Base-by-base conservation (phyloP, 2,888 invertebrate species). In the Drosophila affinis region DNA sequence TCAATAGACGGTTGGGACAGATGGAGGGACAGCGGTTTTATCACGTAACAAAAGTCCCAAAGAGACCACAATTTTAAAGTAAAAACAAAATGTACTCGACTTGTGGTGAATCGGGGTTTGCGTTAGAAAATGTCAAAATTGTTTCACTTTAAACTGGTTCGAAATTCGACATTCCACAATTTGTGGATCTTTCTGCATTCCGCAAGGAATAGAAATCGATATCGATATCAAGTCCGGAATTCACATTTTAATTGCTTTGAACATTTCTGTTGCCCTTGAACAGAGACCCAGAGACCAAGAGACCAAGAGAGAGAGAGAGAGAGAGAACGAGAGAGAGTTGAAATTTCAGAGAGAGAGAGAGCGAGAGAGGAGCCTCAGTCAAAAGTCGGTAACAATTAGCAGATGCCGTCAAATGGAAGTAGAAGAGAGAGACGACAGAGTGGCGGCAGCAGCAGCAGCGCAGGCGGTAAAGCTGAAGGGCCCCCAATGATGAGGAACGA, bases 341-440 rank as follows among this genome's bases (percentile, higher is more conserved):
- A 6, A 39, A 14, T 14, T 39, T 39, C 14, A 27, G 17, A 12
- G 17, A 6, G 48, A 48, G 9, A 27, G 32, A 10, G 21, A 27
- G 24, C 12, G 24, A 10, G 39, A 48, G 34, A 39, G 53, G 39
- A 21, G 32, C 21, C 54, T 29, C 39, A 47, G 48, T 27, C 45
- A 49, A 59, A 57, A 68, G 73, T 80, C 87, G 81, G 81, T 86
- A 81, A 86, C 87, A 79, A 81, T 81, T 81, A 81, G 78, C 80
- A 39, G 52, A 52, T 53, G 51, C 63, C 58, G 39, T 39, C 39
- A 39, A 1, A 39, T 39, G 39, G 39, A 39, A n/a, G 39, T 39
- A 53, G 47, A 34, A 17, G 53, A 32, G 52, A 39, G 21, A 17
- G 17, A 24, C 47, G 58, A 39, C 14, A 39, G n/a, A 39, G 39